Percentiles rank a stretch among this genome's conserved stretches.
Evolutionary conservation across 2,113 vertebrate genomes (phyloP).

Genomic region (Bos indicus): DNA sequence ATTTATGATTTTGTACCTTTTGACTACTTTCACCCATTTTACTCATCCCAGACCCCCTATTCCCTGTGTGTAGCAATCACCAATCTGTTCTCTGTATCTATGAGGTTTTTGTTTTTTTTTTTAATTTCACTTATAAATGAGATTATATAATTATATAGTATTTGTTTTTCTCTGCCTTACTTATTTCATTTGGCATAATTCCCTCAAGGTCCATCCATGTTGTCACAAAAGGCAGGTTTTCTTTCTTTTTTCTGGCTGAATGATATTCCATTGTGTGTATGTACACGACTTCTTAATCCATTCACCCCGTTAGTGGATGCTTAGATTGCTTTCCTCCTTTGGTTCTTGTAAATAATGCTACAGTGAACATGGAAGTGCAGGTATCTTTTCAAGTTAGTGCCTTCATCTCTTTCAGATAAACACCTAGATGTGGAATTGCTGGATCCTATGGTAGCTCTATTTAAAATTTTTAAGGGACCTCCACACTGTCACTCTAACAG

Average conservation of each 20-base stretch:
- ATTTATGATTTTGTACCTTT: background rate
- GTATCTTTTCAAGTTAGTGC: background rate
- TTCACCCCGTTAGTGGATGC: background rate
- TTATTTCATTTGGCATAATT: background rate
- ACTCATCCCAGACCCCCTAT: too few species aligned
- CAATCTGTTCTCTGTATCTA: background rate
- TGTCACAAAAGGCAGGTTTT: background rate
- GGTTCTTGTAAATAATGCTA: background rate
- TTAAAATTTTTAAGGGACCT: background rate
- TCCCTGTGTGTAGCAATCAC: background rate
- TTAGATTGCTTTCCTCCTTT: background rate
- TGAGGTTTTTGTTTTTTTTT: background rate
- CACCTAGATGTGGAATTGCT: background rate
- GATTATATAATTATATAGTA: background rate
- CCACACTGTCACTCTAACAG: background rate
- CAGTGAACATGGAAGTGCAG: background rate
- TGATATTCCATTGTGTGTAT: background rate
- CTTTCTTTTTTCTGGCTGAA: background rate
- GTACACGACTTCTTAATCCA: background rate
- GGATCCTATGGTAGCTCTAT: background rate
- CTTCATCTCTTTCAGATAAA: background rate
- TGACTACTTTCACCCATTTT: background rate
- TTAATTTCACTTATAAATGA: background rate
- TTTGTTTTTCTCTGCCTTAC: background rate
- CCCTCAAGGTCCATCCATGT: background rate